phyloP scores from a whole-genome alignment of 2,113 vertebrate species.

The Apteryx owenii region DNA sequence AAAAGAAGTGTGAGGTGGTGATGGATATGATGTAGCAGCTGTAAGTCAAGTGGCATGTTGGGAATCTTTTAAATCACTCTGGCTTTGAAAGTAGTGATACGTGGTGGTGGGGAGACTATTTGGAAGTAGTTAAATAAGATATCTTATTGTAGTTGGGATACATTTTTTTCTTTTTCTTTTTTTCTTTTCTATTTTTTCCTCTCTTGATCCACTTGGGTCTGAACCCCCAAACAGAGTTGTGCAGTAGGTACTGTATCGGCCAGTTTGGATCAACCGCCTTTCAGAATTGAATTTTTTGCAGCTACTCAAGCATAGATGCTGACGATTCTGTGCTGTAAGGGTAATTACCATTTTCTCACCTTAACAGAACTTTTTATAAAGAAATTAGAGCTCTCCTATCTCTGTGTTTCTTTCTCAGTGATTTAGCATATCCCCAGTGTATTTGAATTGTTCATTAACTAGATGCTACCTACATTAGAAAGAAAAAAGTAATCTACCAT shows the following conservation, averaged over 20 bases:
- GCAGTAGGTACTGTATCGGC: neutral
- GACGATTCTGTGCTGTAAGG: neutral
- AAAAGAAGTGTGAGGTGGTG: neutral
- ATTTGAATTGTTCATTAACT: slow-evolving; percentile 58
- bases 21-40: neutral
- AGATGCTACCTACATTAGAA: slow-evolving; percentile 64
- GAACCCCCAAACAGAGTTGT: neutral
- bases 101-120: neutral
- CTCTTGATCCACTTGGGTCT: neutral
- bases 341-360: slow-evolving; percentile 47
- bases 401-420: neutral
- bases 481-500: slow-evolving; percentile 47
- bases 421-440: slow-evolving; percentile 22
- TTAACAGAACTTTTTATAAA: slow-evolving; percentile 25
- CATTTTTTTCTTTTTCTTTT: neutral
- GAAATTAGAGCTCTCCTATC: slow-evolving; percentile 21
- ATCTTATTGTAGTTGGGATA: neutral
- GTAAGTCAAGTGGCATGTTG: neutral
- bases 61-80: neutral
- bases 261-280: neutral
- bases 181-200: no score
- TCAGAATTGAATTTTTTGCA: neutral
- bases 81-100: neutral
- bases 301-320: neutral
- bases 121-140: neutral